Evolutionary conservation across 2,888 invertebrate species (phyloP).

Genomic region (Aphidoletes aphidimyza): DNA sequence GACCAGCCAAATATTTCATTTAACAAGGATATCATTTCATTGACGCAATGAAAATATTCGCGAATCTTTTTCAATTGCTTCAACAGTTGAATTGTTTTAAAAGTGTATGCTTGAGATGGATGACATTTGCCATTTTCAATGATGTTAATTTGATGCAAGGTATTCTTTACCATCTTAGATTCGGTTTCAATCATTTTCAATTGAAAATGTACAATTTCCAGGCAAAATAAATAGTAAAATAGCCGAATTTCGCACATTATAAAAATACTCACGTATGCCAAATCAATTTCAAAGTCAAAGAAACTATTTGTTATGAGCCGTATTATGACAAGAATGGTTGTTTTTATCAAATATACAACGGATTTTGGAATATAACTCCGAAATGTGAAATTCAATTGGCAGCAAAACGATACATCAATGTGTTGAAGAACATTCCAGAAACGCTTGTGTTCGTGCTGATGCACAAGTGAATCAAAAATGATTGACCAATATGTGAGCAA

Average conservation of each 20-base stretch:
- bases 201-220: neutral
- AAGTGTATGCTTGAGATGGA: too few species aligned
- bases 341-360: neutral
- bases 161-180: neutral
- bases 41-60: neutral
- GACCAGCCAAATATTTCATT: neutral
- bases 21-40: neutral
- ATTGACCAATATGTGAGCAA: neutral
- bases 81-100: too few species aligned
- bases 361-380: neutral
- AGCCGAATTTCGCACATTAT: neutral
- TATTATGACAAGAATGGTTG: neutral
- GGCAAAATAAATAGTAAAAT: neutral
- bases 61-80: too few species aligned
- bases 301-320: too few species aligned
- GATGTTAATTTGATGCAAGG: neutral
- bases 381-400: neutral
- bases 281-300: neutral
- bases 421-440: neutral
- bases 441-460: neutral
- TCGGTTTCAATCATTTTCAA: neutral
- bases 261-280: neutral
- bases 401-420: neutral
- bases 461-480: neutral
- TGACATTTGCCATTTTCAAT: neutral